Evolutionary conservation across 2,113 vertebrate species (phyloP), one percentile per base, ranked within the genome.

Genomic region (Salvator merianae): DNA sequence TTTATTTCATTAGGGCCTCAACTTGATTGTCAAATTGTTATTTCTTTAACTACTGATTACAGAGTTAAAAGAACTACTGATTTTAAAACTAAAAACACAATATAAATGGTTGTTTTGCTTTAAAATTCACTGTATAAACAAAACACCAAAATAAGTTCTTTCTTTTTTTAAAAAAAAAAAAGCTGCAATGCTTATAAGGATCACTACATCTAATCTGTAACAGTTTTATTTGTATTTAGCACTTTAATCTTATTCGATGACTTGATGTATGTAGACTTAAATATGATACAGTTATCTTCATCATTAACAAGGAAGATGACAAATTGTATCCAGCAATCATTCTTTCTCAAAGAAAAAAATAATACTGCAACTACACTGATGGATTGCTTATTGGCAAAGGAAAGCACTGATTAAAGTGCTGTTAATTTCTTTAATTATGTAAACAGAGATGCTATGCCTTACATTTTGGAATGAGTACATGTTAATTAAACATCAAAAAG

Each of bases 401-500:
- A 73, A 87, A 86, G 12, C 14, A 79, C 75, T 76, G 65, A 81
- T 32, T 77, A 43, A 32, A 86, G 78, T 74, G 0, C 28, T 9
- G 38, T 88, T 79, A 71, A 86, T 71, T 80, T 70, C 53, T 87
- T 12, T 66, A 89, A 88, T 50, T 3, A 81, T 76, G 12, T 59
- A 43, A 53, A 76, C 74, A 20, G 69, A 68, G 10, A 71, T 63
- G 59, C 62, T 79, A 1, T 38, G 34, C 59, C 3, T 71, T 89
- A 32, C 22, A 22, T 85, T 91, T 85, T 85, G 88, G 89, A 81
- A 0, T 2, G 30, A 86, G 7, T 0, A 16, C 40, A 50, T 69
- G 85, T 90, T 82, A 86, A 68, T 78, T 72, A 79, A 87, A 22
- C 38, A 62, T 85, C 12, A 86, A 83, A 92, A 84, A 50, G 5